These are phyloP conservation scores for Myoxocephalus aenaeus DNA, from an alignment of 2,797 vertebrate species.

Conservation along the genomic window DNA sequence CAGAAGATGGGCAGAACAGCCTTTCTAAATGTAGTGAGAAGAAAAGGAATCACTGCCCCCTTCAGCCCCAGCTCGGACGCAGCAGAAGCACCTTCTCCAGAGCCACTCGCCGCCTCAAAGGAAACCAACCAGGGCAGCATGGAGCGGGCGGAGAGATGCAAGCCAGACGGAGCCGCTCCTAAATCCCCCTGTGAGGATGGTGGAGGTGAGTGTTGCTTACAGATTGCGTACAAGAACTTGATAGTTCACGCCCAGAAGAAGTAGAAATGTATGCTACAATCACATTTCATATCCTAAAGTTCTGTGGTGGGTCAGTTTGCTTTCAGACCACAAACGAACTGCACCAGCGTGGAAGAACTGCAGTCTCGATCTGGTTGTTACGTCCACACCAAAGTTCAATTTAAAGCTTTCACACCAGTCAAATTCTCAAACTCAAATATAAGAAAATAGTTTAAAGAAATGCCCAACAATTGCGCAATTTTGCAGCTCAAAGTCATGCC, in stretches of 20 bases:
- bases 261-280: not conserved
- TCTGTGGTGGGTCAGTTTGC: not conserved
- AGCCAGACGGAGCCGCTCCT: conserved; percentile 86
- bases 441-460: not conserved
- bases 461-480: not conserved
- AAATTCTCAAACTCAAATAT: no score
- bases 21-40: conserved; percentile 95
- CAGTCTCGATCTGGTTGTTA: not conserved
- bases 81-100: conserved; percentile 81
- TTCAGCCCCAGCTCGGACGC: conserved; percentile 84
- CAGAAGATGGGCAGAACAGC: conserved; percentile 98
- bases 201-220: conserved; percentile 54
- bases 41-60: conserved; percentile 90
- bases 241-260: not conserved
- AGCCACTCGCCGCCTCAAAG: conserved; percentile 60
- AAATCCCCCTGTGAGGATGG: conserved; percentile 85
- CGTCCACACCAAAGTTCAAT: not conserved
- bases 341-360: not conserved
- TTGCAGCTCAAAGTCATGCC: not conserved
- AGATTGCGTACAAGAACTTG: not conserved
- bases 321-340: not conserved
- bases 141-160: conserved; percentile 84
- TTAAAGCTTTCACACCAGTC: not conserved
- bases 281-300: not conserved
- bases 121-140: conserved; percentile 47